Evolutionary conservation across 2,113 vertebrate genomes (phyloP).

Genomic region (Oreochromis spilurus): DNA sequence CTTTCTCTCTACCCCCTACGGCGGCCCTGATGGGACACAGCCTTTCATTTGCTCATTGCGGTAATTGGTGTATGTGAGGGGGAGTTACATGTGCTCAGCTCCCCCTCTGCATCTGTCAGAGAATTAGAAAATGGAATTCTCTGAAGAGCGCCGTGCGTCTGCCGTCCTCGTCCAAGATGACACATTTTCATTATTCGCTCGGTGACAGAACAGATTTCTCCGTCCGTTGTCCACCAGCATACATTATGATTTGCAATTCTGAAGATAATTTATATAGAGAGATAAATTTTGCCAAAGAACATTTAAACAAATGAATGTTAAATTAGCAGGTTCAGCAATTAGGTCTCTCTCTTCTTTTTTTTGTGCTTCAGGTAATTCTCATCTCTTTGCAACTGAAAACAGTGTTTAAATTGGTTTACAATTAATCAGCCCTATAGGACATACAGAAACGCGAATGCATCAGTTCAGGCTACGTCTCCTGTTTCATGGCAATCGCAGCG

Average conservation of each 20-base stretch:
- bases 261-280: constrained; percentile 35
- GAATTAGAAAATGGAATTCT: constrained; percentile 69
- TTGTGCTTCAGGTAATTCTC: constrained; percentile 8
- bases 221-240: constrained; percentile 47
- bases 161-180: constrained; percentile 57
- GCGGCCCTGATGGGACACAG: constrained; percentile 69
- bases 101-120: constrained; percentile 66
- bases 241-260: constrained; percentile 37
- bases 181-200: constrained; percentile 64
- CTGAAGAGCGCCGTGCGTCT: constrained; percentile 52
- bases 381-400: constrained; percentile 1
- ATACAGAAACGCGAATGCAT: neutral
- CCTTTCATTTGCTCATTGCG: constrained; percentile 72
- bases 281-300: constrained; percentile 23
- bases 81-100: constrained; percentile 65
- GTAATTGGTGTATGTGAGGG: constrained; percentile 70
- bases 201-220: constrained; percentile 46
- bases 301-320: constrained; percentile 38
- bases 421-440: constrained; percentile 19
- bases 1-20: constrained; percentile 54
- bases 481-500: neutral
- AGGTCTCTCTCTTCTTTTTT: neutral
- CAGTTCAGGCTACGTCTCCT: neutral
- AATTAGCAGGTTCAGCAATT: constrained; percentile 31
- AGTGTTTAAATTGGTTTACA: constrained; percentile 27